phyloP scores from a whole-genome alignment of 2,888 invertebrate genomes.

The Acleris sparsana region DNA sequence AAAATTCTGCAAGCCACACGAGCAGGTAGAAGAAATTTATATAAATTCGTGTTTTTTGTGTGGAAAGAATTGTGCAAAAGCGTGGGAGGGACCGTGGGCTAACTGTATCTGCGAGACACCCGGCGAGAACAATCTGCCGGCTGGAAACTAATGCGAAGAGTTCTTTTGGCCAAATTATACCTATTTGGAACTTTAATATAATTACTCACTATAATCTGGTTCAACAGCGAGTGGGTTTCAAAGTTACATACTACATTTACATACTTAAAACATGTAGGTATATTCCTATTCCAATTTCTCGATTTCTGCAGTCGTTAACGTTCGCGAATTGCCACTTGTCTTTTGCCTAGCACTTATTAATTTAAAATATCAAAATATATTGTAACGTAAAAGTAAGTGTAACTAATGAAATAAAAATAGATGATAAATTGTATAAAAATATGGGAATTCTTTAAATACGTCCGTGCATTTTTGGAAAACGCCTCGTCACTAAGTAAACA shows the following conservation, averaged over 20 bases:
- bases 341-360: too few species aligned
- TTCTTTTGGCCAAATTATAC: conserved; percentile 9
- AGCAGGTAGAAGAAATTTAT: conserved; percentile 77
- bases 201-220: not conserved
- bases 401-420: not conserved
- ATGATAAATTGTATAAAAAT: conserved; percentile 1
- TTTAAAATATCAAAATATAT: too few species aligned
- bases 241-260: too few species aligned
- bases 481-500: conserved; percentile 74
- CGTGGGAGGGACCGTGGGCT: conserved; percentile 74
- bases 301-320: too few species aligned
- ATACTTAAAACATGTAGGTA: too few species aligned
- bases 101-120: conserved; percentile 71
- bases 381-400: too few species aligned
- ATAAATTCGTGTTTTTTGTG: conserved; percentile 67
- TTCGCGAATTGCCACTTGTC: too few species aligned
- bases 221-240: not conserved
- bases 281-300: too few species aligned
- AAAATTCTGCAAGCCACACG: conserved; percentile 84
- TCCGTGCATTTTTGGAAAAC: conserved; percentile 35
- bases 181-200: conserved; percentile 3
- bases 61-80: conserved; percentile 75
- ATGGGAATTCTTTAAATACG: not conserved
- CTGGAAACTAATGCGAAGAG: conserved; percentile 3
- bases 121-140: conserved; percentile 48